These are phyloP conservation scores for Pogona vitticeps DNA, from an alignment of 2,113 vertebrate species.

Conservation along the genomic window DNA sequence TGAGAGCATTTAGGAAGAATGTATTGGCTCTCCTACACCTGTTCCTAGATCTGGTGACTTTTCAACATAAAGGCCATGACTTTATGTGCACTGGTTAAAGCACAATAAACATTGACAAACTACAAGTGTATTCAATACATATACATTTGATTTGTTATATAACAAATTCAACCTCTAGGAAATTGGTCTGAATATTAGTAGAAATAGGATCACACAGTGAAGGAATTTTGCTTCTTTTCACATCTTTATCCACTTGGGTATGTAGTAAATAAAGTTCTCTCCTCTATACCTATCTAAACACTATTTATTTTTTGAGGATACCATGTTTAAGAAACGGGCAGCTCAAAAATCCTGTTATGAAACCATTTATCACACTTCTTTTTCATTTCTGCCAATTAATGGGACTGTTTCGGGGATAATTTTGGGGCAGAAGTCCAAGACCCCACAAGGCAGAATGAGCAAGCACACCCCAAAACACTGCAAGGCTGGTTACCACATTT, in stretches of 20 bases:
- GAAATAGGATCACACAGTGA: not conserved
- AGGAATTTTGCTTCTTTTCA: slow-evolving; percentile 1
- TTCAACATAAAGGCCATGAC: not conserved
- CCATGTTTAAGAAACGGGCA: not conserved
- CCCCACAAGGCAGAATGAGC: not conserved
- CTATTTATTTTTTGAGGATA: not conserved
- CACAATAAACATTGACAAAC: not conserved
- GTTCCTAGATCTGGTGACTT: not conserved
- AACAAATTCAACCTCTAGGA: no score
- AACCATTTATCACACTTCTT: no score
- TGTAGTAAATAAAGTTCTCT: not conserved
- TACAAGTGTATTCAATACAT: not conserved
- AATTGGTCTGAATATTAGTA: not conserved
- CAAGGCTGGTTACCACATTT: not conserved
- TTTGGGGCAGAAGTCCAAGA: not conserved
- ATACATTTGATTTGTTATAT: not conserved
- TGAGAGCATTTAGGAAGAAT: not conserved
- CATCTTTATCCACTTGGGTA: not conserved
- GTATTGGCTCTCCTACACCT: not conserved
- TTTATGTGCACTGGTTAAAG: not conserved
- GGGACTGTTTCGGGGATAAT: not conserved
- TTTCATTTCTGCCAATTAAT: not conserved
- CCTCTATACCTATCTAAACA: no score
- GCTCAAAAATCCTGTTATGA: no score
- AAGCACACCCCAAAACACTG: not conserved